Base-by-base conservation (phyloP, 2,888 invertebrate genomes). In the Sympetrum striolatum region DNA sequence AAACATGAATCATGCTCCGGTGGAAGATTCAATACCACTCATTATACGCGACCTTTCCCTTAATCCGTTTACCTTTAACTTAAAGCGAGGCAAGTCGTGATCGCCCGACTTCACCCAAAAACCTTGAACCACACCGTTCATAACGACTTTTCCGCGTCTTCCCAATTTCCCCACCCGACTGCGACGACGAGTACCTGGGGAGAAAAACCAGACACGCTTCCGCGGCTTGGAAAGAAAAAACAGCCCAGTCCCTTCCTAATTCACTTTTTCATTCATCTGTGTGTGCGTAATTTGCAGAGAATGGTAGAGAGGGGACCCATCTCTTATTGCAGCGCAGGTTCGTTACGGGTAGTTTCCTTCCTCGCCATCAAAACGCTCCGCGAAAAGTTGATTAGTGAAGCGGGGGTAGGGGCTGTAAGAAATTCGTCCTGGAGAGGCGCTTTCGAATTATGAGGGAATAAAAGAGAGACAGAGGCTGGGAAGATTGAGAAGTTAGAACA, bases 341-440 rank as follows among this genome's bases (percentile, higher is more conserved):
- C 82, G 82, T 82, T 58, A 86, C 86, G 60, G 60, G 86, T 22
- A 60, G 86, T 86, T 86, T 86, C 58, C 37, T 39, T 14, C 58
- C n/a, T n/a, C 58, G 12, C n/a, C 58, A 82, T 82, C 82, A 60
- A 64, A 86, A 86, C n/a, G n/a, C 37, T 58, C 1, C 53, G 58
- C 58, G 60, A 22, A 39, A 37, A 86, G 86, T 86, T 86, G 86
- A 86, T 86, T 86, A 86, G 86, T 60, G 39, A 14, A 86, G 80
- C 22, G 14, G n/a, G 60, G 86, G 4, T 22, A 4, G 58, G 64
- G 86, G 64, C 3, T 60, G 37, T 86, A 31, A 73, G 73, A 25
- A 73, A 73, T 31, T 73, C 73, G 73, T 73, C 73, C 73, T 15
- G 80, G 80, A 35, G 86, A 12, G n/a, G 64, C 2, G 58, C 15